These are phyloP conservation scores for Amazona vittata DNA, from an alignment of 2,113 vertebrate species.

Conservation along the genomic window DNA sequence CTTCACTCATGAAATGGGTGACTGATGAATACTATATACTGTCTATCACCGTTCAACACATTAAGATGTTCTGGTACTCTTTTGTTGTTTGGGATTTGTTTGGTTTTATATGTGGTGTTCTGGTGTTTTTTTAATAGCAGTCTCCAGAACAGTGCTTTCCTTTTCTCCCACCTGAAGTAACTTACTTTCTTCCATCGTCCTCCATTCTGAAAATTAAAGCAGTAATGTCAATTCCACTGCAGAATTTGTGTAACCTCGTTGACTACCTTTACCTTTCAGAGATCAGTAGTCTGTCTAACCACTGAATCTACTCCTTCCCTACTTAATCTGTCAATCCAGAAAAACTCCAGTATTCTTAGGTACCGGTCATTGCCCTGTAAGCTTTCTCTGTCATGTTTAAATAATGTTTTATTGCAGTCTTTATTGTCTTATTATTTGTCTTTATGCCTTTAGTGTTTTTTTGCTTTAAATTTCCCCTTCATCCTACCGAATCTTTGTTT, in stretches of 20 bases:
- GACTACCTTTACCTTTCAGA: neutral
- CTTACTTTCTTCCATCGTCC: neutral
- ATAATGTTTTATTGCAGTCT: neutral
- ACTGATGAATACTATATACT: neutral
- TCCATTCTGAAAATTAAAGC: neutral
- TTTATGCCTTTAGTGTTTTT: neutral
- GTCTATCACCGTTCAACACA: neutral
- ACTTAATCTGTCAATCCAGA: neutral
- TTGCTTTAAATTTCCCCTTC: constrained; percentile 4
- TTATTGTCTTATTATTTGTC: neutral
- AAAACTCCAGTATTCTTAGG: neutral
- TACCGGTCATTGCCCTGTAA: neutral
- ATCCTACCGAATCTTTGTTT: neutral
- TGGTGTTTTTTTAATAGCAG: neutral
- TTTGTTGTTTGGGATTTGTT: neutral
- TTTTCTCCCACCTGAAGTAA: neutral
- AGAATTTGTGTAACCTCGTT: neutral
- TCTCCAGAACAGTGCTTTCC: neutral
- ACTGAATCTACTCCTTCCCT: neutral
- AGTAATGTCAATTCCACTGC: neutral
- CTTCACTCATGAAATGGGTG: neutral
- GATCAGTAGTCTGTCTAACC: neutral
- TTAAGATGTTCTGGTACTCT: neutral
- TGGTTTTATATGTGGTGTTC: neutral
- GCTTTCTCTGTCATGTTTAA: neutral